phyloP scores from a whole-genome alignment of 2,797 vertebrate genomes.

The Columba guinea region DNA sequence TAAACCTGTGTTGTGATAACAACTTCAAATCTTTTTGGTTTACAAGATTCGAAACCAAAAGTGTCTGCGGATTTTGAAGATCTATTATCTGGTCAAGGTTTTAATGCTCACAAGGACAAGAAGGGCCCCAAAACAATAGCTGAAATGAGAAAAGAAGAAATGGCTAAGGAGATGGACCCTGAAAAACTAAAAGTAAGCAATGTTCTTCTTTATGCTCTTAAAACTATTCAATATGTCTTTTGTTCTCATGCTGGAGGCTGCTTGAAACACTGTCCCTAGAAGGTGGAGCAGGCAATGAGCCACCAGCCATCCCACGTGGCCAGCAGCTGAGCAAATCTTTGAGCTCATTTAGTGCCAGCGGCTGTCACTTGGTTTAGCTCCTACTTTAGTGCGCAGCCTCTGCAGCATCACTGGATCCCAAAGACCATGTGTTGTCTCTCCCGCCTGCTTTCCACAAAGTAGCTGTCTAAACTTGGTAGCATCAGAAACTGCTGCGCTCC shows the following conservation, averaged over 20 bases:
- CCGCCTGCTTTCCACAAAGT: neutral
- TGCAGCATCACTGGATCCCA: neutral
- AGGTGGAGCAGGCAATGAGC: neutral
- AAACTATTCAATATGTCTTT: neutral
- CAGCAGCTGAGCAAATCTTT: neutral
- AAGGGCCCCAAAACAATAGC: slow-evolving; percentile 96
- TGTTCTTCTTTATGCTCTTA: neutral
- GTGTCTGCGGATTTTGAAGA: slow-evolving; percentile 90
- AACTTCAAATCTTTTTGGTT: neutral
- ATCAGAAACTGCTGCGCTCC: neutral
- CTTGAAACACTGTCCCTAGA: neutral
- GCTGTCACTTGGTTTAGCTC: neutral
- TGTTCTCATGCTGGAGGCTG: neutral
- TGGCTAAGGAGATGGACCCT: slow-evolving; percentile 99
- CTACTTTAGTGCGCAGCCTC: neutral
- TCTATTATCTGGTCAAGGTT: slow-evolving; percentile 93
- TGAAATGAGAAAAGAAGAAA: slow-evolving; percentile 99
- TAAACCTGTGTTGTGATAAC: neutral
- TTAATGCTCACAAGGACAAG: slow-evolving; percentile 92
- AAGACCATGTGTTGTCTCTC: neutral
- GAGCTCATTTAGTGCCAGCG: neutral
- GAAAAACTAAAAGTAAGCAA: slow-evolving; percentile 92
- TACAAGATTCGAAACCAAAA: slow-evolving; percentile 88
- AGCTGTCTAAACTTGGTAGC: neutral
- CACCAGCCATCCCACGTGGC: neutral